Evolutionary conservation across 1,140 invertebrate species (phyloP), one percentile per base, ranked within the genome.

Genomic region (Drosophila kanapiae): DNA sequence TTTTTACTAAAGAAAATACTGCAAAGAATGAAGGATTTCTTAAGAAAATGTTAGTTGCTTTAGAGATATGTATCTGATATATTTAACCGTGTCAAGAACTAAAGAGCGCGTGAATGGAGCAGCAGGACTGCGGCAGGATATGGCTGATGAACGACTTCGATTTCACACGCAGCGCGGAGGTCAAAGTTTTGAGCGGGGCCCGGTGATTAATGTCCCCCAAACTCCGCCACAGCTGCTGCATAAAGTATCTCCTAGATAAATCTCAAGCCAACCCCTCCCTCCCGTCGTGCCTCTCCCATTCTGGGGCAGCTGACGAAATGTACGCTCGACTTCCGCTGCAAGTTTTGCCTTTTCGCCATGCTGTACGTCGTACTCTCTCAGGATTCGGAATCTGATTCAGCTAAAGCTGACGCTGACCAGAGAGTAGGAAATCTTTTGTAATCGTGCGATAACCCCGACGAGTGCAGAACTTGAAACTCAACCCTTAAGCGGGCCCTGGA

Each of bases 381-480:
- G 29, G 58, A 49, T n/a, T 68, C 31, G 9, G 18, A 57, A 51
- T 43, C 37, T 11, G 60, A 48, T 63, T 65, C 51, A 37, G 42
- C 9, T 49, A 16, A 16, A 51, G 47, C 47, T 42, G 58, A 43
- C 29, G 76, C 68, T 87, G 83, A 87, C 83, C 83, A 88, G 64
- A 85, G 68, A 76, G 75, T 61, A 57, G 84, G 80, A 87, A 87
- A 88, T 87, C 84, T 78, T 87, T 87, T 87, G 84, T 87, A 87
- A 87, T 87, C 84, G 84, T 84, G 45, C 84, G 85, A 87, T 87
- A 87, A 87, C 84, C 84, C 84, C 83, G 81, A 47, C 58, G 74
- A 71, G 79, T 74, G 81, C 58, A 80, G 58, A 87, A 87, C 84
- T 84, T 81, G 84, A 87, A 87, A 87, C 80, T 84, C 84, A 87